Base-by-base conservation (phyloP, 2,888 invertebrate genomes). In the Hedychridium roseum region DNA sequence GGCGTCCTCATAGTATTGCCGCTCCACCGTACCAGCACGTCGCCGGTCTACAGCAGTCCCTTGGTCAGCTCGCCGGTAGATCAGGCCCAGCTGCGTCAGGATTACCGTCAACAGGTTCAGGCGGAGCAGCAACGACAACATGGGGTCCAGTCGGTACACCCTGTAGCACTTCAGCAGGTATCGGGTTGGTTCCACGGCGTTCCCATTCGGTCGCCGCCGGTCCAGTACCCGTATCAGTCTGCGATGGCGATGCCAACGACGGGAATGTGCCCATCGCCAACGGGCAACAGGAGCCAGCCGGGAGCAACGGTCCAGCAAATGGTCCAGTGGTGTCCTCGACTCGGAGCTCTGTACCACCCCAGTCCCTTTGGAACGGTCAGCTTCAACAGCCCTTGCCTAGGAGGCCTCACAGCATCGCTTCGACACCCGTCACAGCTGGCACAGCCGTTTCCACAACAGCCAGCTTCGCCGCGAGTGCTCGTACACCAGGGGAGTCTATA, bases 401-500 rank as follows among this genome's bases (percentile, higher is more conserved):
- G 56, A 71, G 87, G 42, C 87, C 88, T 27, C 86, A 85, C 74
- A 87, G 87, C 66, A 84, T 87, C 63, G 87, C 87, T 52, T 80
- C 83, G 20, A 78, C 78, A 52, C 79, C 80, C 56, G 64, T 73
- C 68, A 61, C 65, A 57, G 43, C 49, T 53, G 35, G 63, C 43
- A 32, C 70, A 60, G 49, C 58, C 50, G 12, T 58, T 60, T 43
- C 66, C 48, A 53, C 64, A 60, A 41, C 67, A 54, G 50, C 57
- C 51, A 43, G 50, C 56, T 37, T 57, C 52, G 36, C 63, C 35
- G 7, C 3, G 43, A 43, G 11, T 45, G 50, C 65, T 57, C 67
- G 74, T 41, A 68, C 76, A 48, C 68, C 74, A 51, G 70, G 62
- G 57, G 74, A 74, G 49, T 70, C 74, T 48, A 67, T 76, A 64